phyloP scores from a whole-genome alignment of 1,140 invertebrate species.

The Drosophila sulfurigaster region DNA sequence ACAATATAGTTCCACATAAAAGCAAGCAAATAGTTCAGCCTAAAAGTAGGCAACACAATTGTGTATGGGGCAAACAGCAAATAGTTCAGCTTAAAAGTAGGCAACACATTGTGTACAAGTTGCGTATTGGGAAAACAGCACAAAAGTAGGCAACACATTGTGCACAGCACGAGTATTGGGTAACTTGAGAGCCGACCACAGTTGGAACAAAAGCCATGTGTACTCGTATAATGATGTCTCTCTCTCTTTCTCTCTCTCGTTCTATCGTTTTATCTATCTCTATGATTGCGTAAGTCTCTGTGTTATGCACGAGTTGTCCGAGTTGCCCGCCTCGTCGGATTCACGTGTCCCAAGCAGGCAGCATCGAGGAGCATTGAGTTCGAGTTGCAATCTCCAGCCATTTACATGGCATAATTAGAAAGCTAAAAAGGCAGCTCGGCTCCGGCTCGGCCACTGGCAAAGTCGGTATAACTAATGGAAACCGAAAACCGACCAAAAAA shows the following conservation, averaged over 20 bases:
- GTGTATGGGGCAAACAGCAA: neutral
- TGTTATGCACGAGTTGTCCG: constrained; percentile 76
- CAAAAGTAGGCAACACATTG: neutral
- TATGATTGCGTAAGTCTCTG: constrained; percentile 30
- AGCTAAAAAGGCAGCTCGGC: constrained; percentile 51
- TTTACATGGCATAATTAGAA: constrained; percentile 76
- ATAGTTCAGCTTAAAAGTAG: neutral
- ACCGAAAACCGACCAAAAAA: constrained; percentile 47
- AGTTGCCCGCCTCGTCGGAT: constrained; percentile 54
- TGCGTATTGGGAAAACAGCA: neutral
- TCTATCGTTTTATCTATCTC: neutral
- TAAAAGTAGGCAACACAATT: neutral
- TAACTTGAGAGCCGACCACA: neutral
- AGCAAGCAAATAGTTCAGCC: neutral
- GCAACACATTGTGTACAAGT: neutral
- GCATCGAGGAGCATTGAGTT: constrained; percentile 2
- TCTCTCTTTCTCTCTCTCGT: neutral
- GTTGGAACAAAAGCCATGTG: no score
- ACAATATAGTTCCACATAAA: no score
- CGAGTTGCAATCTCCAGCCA: constrained; percentile 45
- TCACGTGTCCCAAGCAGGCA: constrained; percentile 8
- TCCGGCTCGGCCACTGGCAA: neutral
- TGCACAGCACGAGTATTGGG: neutral
- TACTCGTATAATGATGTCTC: constrained; percentile 2
- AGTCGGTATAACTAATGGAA: constrained; percentile 63